A percentile compares a stretch with the other conserved stretches of the same genome.
These are phyloP conservation scores for Gallinago solitaria DNA, from an alignment of 2,797 vertebrate genomes.

Conservation along the genomic window DNA sequence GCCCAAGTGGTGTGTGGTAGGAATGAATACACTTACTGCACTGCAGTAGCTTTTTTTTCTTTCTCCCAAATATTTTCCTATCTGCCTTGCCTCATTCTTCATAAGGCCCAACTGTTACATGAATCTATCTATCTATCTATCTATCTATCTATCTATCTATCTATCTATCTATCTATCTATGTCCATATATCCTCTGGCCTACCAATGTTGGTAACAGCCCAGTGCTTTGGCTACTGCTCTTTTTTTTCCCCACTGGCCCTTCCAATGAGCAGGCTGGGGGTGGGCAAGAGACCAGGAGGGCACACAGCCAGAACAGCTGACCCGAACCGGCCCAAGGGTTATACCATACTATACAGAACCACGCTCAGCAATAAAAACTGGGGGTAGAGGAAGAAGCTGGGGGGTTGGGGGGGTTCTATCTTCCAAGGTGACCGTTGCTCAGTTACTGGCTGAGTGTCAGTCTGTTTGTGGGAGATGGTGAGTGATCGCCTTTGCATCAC, in stretches of 20 bases:
- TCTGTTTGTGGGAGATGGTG: not conserved
- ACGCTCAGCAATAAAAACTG: not conserved
- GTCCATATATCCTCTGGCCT: too few species aligned
- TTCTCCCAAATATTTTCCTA: not conserved
- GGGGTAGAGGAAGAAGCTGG: not conserved
- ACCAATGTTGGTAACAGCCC: not conserved
- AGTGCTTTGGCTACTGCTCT: not conserved
- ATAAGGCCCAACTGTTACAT: not conserved
- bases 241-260: too few species aligned
- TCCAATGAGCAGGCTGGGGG: not conserved
- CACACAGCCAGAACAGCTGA: not conserved
- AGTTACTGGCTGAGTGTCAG: not conserved
- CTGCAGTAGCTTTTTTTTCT: not conserved
- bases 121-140: not conserved
- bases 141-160: too few species aligned
- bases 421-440: not conserved
- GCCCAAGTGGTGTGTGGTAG: not conserved
- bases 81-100: not conserved
- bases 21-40: not conserved
- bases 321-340: not conserved
- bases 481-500: not conserved
- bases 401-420: rapidly evolving
- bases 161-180: not conserved
- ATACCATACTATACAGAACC: rapidly evolving
- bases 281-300: not conserved